Evolutionary conservation across 2,888 invertebrate species (phyloP).

Genomic region (Dryomyza anilis): DNA sequence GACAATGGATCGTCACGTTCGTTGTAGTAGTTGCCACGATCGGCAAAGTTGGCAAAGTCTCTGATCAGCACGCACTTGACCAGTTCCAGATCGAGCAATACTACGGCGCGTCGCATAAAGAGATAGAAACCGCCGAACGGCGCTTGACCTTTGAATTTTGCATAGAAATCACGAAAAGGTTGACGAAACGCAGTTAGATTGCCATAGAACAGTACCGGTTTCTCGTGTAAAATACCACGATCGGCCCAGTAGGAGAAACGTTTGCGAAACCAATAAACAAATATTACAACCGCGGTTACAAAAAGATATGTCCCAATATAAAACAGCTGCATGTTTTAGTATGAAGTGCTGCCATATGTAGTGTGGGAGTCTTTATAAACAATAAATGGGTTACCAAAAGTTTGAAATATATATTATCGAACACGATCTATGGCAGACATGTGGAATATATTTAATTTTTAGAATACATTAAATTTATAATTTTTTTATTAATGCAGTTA

Average conservation of each 20-base stretch:
- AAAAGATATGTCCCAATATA: neutral
- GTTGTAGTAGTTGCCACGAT: conserved; percentile 55
- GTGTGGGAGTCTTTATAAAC: too few relatives aligned
- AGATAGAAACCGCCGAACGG: conserved; percentile 51
- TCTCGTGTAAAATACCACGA: conserved; percentile 43
- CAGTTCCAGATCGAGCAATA: conserved; percentile 53
- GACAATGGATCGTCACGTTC: conserved; percentile 57
- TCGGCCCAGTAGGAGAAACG: conserved; percentile 43
- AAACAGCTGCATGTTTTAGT: conserved; percentile 1
- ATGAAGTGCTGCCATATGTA: too few relatives aligned
- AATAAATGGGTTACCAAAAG: too few relatives aligned
- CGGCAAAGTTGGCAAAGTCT: conserved; percentile 57
- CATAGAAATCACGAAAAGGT: conserved; percentile 44
- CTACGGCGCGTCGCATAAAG: conserved; percentile 40
- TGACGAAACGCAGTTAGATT: conserved; percentile 43
- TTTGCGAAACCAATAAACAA: conserved; percentile 23
- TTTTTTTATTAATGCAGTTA: too few relatives aligned
- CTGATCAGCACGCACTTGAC: conserved; percentile 55
- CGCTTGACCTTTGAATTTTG: conserved; percentile 44
- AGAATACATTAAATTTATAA: too few relatives aligned
- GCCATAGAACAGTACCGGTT: conserved; percentile 43
- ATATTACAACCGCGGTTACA: neutral
- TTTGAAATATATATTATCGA: too few relatives aligned
- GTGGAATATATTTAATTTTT: too few relatives aligned
- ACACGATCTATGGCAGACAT: too few relatives aligned